These are phyloP conservation scores for Sturnus vulgaris DNA, from an alignment of 2,113 vertebrate species.

Conservation along the genomic window DNA sequence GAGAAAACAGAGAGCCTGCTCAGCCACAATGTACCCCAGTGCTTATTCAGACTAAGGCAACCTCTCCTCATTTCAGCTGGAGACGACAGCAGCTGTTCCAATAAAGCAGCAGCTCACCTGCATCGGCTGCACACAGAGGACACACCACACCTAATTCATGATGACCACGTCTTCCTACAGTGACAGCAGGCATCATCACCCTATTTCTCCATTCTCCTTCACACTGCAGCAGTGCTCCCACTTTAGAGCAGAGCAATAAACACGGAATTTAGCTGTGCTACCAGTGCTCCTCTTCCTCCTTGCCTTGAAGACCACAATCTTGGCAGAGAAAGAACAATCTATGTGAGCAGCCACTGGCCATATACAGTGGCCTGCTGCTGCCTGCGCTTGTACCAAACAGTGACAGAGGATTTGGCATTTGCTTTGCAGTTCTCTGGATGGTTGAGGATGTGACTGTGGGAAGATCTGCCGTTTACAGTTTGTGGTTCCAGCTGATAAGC, in stretches of 20 bases:
- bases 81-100: background rate
- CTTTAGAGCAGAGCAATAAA: background rate
- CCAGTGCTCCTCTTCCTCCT: background rate
- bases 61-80: background rate
- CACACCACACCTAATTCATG: background rate
- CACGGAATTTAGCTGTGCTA: background rate
- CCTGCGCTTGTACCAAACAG: accelerated
- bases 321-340: background rate
- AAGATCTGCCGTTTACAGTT: background rate
- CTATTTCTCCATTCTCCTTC: background rate
- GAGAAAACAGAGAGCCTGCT: background rate
- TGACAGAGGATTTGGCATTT: background rate
- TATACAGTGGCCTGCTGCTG: background rate
- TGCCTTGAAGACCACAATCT: background rate
- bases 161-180: background rate
- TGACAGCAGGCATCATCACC: background rate
- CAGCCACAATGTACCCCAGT: background rate
- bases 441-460: background rate
- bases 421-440: background rate
- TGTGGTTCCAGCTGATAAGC: background rate
- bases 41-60: background rate
- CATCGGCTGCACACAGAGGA: background rate
- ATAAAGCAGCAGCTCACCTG: background rate
- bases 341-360: background rate
- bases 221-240: background rate